Percentiles rank a stretch among this genome's conserved stretches.
These are phyloP conservation scores for Antheraea yamamai DNA, from an alignment of 2,888 invertebrate genomes.

Conservation along the genomic window DNA sequence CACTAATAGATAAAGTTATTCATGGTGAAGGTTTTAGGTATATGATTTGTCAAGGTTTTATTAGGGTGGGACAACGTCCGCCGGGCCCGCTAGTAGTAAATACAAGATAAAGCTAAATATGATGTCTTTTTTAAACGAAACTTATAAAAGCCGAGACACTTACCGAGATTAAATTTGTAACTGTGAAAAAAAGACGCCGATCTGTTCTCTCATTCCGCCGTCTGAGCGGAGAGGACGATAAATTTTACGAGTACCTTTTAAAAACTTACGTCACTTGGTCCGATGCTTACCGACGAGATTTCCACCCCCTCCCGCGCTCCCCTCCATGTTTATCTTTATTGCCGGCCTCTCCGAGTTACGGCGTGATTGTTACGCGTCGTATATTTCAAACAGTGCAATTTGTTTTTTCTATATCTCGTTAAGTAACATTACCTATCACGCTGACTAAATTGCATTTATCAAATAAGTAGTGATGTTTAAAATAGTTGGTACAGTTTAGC, in stretches of 20 bases:
- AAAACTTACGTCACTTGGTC: conserved; percentile 6
- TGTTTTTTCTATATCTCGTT: neutral
- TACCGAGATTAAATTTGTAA: conserved; percentile 7
- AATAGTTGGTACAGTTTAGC: too few relatives aligned
- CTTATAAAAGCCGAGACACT: neutral
- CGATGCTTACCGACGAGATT: conserved; percentile 8
- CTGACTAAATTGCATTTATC: too few relatives aligned
- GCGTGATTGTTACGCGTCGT: neutral
- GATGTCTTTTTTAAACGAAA: neutral
- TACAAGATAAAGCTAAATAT: neutral
- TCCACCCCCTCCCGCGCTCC: neutral
- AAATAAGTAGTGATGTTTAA: too few relatives aligned
- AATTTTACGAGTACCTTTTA: conserved; percentile 15
- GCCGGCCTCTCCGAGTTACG: conserved; percentile 5
- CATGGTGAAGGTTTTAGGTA: too few relatives aligned
- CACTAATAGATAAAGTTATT: too few relatives aligned
- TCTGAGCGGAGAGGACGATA: conserved; percentile 7
- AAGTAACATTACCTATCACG: neutral
- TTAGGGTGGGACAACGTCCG: too few relatives aligned
- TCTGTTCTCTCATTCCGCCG: neutral
- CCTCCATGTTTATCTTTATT: conserved; percentile 16
- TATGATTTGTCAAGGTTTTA: too few relatives aligned
- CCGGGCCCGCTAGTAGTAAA: too few relatives aligned
- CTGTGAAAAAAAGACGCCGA: neutral
- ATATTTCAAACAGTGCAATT: neutral